Evolutionary conservation across 2,113 vertebrate species (phyloP).

Genomic region (Pungitius pungitius): DNA sequence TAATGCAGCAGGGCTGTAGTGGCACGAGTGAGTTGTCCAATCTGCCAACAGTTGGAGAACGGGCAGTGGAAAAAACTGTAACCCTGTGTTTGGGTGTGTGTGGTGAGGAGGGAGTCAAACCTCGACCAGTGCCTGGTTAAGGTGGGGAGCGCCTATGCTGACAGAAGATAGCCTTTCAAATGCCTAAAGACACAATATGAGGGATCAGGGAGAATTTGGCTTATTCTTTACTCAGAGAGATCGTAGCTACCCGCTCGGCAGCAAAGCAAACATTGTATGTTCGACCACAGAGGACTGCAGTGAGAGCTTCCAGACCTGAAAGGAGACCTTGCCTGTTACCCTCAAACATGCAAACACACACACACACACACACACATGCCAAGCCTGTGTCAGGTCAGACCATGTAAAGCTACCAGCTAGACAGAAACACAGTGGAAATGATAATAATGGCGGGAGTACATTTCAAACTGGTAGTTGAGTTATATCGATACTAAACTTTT

Average conservation of each 20-base stretch:
- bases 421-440: conserved; percentile 46
- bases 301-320: conserved; percentile 57
- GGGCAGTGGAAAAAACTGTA: conserved; percentile 50
- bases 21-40: conserved; percentile 54
- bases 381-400: conserved; percentile 34
- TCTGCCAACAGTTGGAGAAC: conserved; percentile 41
- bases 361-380: conserved; percentile 9
- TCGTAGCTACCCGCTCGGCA: conserved; percentile 5
- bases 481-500: conserved; percentile 44
- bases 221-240: conserved; percentile 26
- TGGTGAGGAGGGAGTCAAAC: not conserved
- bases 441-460: conserved; percentile 45
- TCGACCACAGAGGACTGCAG: conserved; percentile 30
- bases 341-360: conserved; percentile 36
- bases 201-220: not conserved
- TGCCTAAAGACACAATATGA: not conserved
- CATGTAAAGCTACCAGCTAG: conserved; percentile 23
- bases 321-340: conserved; percentile 36
- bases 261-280: conserved; percentile 13
- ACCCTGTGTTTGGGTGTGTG: conserved; percentile 41
- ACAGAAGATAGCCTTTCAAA: conserved; percentile 11
- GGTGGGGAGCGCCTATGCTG: conserved; percentile 18
- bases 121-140: not conserved
- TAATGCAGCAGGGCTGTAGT: conserved; percentile 44
- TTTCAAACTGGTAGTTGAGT: conserved; percentile 50